Evolutionary conservation across 2,113 vertebrate genomes (phyloP).

Genomic region (Tricholaema leucomelas): DNA sequence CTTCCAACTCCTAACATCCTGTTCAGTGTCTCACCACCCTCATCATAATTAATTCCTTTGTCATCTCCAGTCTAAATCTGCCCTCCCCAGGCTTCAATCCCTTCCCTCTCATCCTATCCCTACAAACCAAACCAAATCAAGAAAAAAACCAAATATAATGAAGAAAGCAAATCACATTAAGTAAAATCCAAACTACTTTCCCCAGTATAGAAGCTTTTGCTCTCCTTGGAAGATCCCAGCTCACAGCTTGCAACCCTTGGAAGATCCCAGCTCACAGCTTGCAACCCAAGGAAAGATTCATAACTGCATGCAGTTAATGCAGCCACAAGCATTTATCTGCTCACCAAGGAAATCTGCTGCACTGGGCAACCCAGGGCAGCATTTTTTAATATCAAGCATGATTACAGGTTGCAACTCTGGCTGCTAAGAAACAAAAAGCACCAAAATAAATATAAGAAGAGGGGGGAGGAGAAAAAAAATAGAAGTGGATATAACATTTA

Average conservation of each 20-base stretch:
- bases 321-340: background rate
- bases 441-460: constrained; percentile 27
- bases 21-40: too few species aligned
- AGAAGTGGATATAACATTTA: constrained; percentile 11
- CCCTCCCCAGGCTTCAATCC: too few species aligned
- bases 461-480: background rate
- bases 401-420: background rate
- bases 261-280: background rate
- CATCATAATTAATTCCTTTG: too few species aligned
- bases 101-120: too few species aligned
- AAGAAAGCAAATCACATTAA: background rate
- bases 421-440: constrained; percentile 35
- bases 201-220: background rate
- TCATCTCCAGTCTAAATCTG: too few species aligned
- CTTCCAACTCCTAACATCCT: too few species aligned
- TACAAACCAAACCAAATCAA: too few species aligned
- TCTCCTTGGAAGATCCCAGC: background rate
- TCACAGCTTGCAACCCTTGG: background rate
- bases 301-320: background rate
- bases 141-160: background rate
- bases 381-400: constrained; percentile 14
- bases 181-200: background rate
- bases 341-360: constrained; percentile 7
- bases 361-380: background rate
- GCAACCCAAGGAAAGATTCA: background rate